Base-by-base conservation (phyloP, 2,888 invertebrate genomes). In the Pterostichus niger region DNA sequence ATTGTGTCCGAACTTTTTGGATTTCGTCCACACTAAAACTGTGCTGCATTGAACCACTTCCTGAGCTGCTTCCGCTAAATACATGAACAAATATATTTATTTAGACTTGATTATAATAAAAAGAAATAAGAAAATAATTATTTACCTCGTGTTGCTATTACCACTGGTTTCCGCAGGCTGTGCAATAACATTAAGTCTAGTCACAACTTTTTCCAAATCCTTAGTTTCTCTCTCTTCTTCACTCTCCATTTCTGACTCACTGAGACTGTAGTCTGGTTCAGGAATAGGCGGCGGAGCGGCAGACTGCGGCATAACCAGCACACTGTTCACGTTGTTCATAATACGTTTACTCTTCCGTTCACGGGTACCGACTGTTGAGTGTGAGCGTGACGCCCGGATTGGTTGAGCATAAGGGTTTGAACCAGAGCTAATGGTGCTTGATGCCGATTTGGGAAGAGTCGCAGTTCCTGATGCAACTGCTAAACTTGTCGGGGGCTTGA, bases 11-110 rank as follows among this genome's bases (percentile, higher is more conserved):
- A 85, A 96, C 96, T 89, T 96, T 96, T 89, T 96, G 96, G 81
- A 97, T 96, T 90, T 97, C 97, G 89, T 97, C 96, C 83, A 96
- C 96, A 78, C 96, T 96, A 90, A 96, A 94, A 84, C 96, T 96
- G 88, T 96, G 96, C 84, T 96, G 95, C 89, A 96, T 92, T 11
- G 96, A 95, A 84, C 94, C 93, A 24, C 95, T 95, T 0, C 94
- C 94, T 9, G 90, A 90, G 31, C 94, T 93, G 89, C 95, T 95
- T 83, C 95, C 95, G 88, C 94, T 94, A 61, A 61, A 10, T 40
- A 64, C 52, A 83, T 9, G 3, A 80, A 68, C 40, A 46, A 59
- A 59, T n/a, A n/a, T 35, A 52, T 17, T 7, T 31, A 76, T 52
- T 31, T 40, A 40, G 9, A 40, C 40, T 40, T 40, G 40, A 40